Conservation (phyloP, 2,797 vertebrate species). For the Pseudotriccus pelzelni region DNA sequence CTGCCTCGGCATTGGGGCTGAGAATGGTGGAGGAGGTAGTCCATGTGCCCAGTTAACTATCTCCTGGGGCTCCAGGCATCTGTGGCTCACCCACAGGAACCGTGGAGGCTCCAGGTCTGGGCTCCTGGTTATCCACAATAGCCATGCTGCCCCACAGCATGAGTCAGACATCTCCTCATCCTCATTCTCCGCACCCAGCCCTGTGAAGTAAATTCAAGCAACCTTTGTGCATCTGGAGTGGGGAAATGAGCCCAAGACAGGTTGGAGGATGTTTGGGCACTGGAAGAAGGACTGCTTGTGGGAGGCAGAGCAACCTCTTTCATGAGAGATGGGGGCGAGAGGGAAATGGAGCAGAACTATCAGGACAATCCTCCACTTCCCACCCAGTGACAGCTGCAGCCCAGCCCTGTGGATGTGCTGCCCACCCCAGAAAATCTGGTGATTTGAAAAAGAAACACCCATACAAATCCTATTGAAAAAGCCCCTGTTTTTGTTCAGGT, state of each 20-base stretch:
- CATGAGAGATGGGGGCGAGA: accelerated
- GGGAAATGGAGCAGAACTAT: not conserved
- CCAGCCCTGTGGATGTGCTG: not conserved
- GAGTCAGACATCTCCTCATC: not conserved
- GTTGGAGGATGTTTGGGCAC: accelerated
- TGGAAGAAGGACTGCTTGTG: not conserved
- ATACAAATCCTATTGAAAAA: not conserved
- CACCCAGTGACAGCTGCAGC: accelerated
- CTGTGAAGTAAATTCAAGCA: not conserved
- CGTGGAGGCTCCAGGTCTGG: not conserved
- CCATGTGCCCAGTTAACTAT: accelerated
- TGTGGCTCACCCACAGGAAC: not conserved
- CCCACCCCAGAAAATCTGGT: accelerated
- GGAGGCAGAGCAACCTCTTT: not conserved
- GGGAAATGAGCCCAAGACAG: not conserved
- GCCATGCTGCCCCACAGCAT: accelerated
- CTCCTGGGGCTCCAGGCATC: not conserved
- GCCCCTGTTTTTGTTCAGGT: not conserved
- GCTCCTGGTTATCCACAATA: not conserved
- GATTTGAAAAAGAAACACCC: not conserved
- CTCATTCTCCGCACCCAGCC: accelerated
- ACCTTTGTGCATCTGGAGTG: not conserved
- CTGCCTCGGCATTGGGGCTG: not conserved
- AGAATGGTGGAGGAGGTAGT: not conserved
- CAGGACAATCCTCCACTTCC: not conserved